Base-by-base conservation (phyloP, 2,888 invertebrate genomes). In the Andrena chrysosceles region DNA sequence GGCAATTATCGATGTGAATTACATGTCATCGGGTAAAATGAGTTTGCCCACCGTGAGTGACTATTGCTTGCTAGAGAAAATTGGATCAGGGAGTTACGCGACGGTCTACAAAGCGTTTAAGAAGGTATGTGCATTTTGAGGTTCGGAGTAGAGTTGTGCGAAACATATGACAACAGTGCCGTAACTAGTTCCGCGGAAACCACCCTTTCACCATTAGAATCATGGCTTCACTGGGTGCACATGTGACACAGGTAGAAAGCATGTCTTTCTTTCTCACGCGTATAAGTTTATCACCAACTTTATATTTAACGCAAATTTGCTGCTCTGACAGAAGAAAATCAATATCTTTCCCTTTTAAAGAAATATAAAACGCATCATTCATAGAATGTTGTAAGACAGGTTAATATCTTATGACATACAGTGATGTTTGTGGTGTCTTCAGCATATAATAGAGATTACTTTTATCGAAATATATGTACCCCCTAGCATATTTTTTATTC, bases 11-110 rank as follows among this genome's bases (percentile, higher is more conserved):
- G 23, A 49, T 48, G 78, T 76, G 78, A 78, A 70, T 76, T 60
- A 70, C 23, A 52, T 23, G 69, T 16, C 31, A 33, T 5, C 8
- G 8, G 42, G 56, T 23, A 78, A 84, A 81, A 95, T 95, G 95
- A 94, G 94, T 72, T 94, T 95, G 69, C 96, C 96, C 2, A 95
- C 95, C 81, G 95, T 97, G 83, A 96, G 95, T 66, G 97, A 96
- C 62, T 97, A 96, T 90, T 95, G 96, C 23, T 95, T 97, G 67
- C 95, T 96, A 3, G 96, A 97, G 89, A 97, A 96, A 93, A 95
- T 98, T 10, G 98, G 98, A 0, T 95, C 96, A 23, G 98, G 98
- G 1, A 97, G 97, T 87, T 98, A 97, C 94, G 97, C 98, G 0
- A 96, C 96, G 0, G 98, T 98, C 0, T 98, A 97, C 92, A 97